These are phyloP conservation scores for Hypanus sabinus DNA, from an alignment of 2,113 vertebrate genomes.

Conservation along the genomic window DNA sequence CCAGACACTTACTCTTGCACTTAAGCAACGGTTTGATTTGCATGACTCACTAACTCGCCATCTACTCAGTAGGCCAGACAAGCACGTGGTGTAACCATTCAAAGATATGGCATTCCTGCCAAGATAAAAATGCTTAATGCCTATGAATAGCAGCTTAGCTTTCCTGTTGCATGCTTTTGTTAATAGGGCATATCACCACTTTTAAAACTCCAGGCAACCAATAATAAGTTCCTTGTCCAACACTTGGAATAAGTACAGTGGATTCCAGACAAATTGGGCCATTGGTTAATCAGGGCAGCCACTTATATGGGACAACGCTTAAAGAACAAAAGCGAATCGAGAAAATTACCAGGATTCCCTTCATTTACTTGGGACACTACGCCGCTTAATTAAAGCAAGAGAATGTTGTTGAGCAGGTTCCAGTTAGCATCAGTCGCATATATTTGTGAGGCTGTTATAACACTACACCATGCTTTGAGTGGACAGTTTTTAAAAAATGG, in stretches of 20 bases:
- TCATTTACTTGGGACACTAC: too few species aligned
- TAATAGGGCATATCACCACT: neutral
- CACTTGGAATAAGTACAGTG: neutral
- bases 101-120: slow-evolving; percentile 2
- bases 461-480: too few species aligned
- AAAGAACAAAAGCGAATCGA: too few species aligned
- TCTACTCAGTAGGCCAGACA: neutral
- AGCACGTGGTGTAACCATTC: neutral
- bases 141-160: neutral
- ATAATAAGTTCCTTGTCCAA: neutral
- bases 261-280: too few species aligned
- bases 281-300: too few species aligned
- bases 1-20: neutral
- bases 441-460: too few species aligned
- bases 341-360: too few species aligned
- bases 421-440: too few species aligned
- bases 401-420: too few species aligned
- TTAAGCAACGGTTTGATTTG: neutral
- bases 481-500: too few species aligned
- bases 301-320: too few species aligned
- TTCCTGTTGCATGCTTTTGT: neutral
- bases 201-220: neutral
- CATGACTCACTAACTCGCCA: slow-evolving; percentile 21
- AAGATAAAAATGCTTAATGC: neutral
- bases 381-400: too few species aligned